Conservation (phyloP, 2,888 invertebrate genomes). For the Dilophus febrilis region DNA sequence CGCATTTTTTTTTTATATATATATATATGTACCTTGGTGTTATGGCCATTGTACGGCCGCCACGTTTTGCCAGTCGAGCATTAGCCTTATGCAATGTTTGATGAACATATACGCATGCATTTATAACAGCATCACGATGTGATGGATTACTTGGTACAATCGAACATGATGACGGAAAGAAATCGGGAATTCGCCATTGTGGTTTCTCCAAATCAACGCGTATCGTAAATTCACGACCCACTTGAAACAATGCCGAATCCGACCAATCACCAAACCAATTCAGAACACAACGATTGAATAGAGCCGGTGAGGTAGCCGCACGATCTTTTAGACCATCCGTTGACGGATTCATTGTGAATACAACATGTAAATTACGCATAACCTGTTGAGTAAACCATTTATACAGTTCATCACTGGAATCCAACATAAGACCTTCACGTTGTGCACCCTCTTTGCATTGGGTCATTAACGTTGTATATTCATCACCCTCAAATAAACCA, state of each 20-base stretch:
- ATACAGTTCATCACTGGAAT: constrained; percentile 95
- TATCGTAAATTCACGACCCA: constrained; percentile 91
- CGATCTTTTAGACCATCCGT: constrained; percentile 96
- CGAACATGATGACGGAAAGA: constrained; percentile 78
- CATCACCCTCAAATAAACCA: constrained; percentile 89
- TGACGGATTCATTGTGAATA: constrained; percentile 99
- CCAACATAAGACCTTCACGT: constrained; percentile 93
- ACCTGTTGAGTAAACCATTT: constrained; percentile 99
- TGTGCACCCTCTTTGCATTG: constrained; percentile 99
- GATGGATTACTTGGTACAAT: constrained; percentile 54
- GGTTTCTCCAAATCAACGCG: constrained; percentile 86
- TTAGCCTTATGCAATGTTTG: constrained; percentile 94
- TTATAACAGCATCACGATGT: constrained; percentile 94
- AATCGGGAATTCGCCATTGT: constrained; percentile 71
- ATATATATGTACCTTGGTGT: constrained; percentile 52
- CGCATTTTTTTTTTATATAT: no score
- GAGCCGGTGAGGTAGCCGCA: constrained; percentile 95
- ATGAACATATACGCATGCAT: constrained; percentile 96
- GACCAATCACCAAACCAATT: constrained; percentile 99
- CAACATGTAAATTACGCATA: constrained; percentile 97
- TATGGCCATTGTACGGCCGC: constrained; percentile 91
- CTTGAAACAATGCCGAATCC: constrained; percentile 84
- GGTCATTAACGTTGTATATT: constrained; percentile 97
- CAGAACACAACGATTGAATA: constrained; percentile 97
- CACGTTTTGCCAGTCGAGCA: constrained; percentile 72